phyloP scores from a whole-genome alignment of 92 coral and sea anemone genomes.

The Phenganax stokvisi region DNA sequence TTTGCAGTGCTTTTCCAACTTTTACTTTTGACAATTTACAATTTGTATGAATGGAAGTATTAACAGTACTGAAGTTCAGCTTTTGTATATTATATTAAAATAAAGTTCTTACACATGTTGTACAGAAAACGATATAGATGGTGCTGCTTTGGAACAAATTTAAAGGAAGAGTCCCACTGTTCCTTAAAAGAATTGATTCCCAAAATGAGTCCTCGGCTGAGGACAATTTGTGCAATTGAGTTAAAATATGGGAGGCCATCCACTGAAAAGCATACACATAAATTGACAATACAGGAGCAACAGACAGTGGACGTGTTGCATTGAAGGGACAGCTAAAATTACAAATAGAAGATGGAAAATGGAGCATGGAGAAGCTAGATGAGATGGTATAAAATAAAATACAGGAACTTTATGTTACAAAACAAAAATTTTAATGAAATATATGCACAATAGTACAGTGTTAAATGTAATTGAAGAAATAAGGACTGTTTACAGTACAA shows the following conservation, averaged over 20 bases:
- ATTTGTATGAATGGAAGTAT: too few relatives aligned
- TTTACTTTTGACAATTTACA: too few relatives aligned
- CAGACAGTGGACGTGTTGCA: background rate
- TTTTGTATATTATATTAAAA: too few relatives aligned
- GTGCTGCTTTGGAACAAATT: background rate
- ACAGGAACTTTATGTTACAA: too few relatives aligned
- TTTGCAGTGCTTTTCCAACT: too few relatives aligned
- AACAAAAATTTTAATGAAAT: too few relatives aligned
- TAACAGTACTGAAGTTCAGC: too few relatives aligned
- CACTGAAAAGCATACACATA: background rate
- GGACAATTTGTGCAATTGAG: background rate
- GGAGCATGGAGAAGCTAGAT: conserved; percentile 15
- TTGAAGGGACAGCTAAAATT: conserved; percentile 8
- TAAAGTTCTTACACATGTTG: background rate
- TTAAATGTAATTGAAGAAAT: too few relatives aligned
- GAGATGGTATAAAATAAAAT: background rate
- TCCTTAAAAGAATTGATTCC: background rate
- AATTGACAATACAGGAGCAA: background rate
- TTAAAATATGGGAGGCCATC: background rate
- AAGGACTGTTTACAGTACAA: too few relatives aligned
- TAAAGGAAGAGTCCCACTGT: background rate
- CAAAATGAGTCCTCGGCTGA: conserved; percentile 1
- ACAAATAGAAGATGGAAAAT: background rate
- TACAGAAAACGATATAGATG: conserved; percentile 9
- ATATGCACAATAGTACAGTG: too few relatives aligned